Percentiles rank a stretch among this genome's conserved stretches.
Conservation (phyloP, 2,797 vertebrate genomes). For the Apodemus agrarius region DNA sequence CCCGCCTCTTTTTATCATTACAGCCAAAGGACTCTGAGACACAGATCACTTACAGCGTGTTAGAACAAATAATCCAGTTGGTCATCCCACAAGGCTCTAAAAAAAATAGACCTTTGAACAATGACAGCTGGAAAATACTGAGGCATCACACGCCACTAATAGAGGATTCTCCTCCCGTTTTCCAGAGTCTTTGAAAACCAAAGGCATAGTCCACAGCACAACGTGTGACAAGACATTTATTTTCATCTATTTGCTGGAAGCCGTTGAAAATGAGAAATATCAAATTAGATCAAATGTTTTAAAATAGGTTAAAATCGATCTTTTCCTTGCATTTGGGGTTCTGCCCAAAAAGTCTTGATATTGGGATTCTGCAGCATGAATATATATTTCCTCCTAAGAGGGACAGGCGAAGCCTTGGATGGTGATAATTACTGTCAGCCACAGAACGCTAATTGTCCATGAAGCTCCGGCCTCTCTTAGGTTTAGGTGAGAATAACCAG, state of each 20-base stretch:
- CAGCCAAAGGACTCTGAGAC: neutral
- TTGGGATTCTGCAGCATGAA: slow-evolving; percentile 6
- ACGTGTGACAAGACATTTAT: slow-evolving; percentile 72
- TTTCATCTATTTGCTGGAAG: slow-evolving; percentile 73
- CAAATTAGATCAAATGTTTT: slow-evolving; percentile 75
- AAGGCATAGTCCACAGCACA: slow-evolving; percentile 30
- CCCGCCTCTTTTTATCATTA: neutral
- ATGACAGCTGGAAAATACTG: slow-evolving; percentile 59
- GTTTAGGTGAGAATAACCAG: neutral
- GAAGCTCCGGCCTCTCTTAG: neutral
- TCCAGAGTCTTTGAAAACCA: slow-evolving; percentile 71
- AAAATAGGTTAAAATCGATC: slow-evolving; percentile 75
- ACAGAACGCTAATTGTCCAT: slow-evolving; percentile 66
- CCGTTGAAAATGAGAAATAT: slow-evolving; percentile 76
- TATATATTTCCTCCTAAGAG: slow-evolving; percentile 41
- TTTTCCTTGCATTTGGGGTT: slow-evolving; percentile 65
- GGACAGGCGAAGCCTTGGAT: neutral
- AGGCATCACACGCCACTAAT: slow-evolving; percentile 19
- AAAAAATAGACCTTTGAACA: slow-evolving; percentile 43
- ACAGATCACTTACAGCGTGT: slow-evolving; percentile 58
- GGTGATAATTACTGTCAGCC: slow-evolving; percentile 63
- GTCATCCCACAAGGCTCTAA: slow-evolving; percentile 57
- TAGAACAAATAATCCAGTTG: slow-evolving; percentile 61
- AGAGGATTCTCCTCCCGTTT: slow-evolving; percentile 47
- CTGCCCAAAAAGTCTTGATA: slow-evolving; percentile 58